Base-by-base conservation (phyloP, 2,113 vertebrate species). In the Cairina moschata region DNA sequence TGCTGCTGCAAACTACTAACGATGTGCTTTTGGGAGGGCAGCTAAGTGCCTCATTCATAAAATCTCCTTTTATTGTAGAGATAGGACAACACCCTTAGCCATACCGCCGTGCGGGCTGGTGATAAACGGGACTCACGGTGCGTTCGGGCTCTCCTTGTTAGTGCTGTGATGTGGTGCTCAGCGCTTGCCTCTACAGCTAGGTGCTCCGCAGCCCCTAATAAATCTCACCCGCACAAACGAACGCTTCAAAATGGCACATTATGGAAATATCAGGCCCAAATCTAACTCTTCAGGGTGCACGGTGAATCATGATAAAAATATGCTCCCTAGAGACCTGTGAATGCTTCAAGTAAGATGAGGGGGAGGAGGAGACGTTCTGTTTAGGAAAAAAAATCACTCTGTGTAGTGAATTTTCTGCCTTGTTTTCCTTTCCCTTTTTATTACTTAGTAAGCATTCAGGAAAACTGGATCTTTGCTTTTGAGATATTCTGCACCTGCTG, bases 401-500 rank as follows among this genome's bases (percentile, higher is more conserved):
- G 74, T 79, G 62, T 46, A 81, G 95, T 87, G 80, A 73, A 88
- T 96, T 90, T 96, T 76, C 56, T 52, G 38, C 32, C 86, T 93
- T 90, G 74, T 80, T 96, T 96, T 83, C 86, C 74, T 85, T 95
- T 96, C 88, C 46, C 89, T 89, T 97, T 98, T 95, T 89, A 92
- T 96, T 93, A 93, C 73, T 95, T 82, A 83, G 85, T 20, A 86
- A 96, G 93, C 95, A 93, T 96, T 92, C 88, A 81, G 79, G 54
- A 86, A 90, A 96, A 90, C 85, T 87, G 80, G 95, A 97, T 97
- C 91, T 84, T 92, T 96, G 86, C 91, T 90, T 95, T 94, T 90
- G 83, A 96, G 95, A 97, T 97, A 76, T 92, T 97, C 95, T 95
- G 96, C 84, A 96, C 91, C 94, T 97, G 92, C 95, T 98, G 78